Percentiles rank a stretch among this genome's conserved stretches.
These are phyloP conservation scores for Lethrus apterus DNA, from an alignment of 1,140 invertebrate genomes.

Conservation along the genomic window DNA sequence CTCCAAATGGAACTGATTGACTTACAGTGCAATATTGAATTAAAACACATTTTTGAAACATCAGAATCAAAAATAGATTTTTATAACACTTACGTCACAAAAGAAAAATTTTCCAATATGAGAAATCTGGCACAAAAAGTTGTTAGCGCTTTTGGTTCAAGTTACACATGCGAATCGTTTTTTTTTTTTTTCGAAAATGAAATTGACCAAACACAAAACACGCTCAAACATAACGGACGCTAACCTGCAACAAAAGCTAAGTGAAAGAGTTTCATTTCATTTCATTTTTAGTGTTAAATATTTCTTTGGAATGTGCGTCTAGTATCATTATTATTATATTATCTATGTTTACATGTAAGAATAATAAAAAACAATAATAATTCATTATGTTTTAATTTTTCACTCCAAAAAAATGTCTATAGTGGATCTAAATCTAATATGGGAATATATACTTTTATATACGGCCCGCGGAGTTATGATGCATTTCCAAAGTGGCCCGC, in stretches of 20 bases:
- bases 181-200: constrained; percentile 14
- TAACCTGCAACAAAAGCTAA: constrained; percentile 5
- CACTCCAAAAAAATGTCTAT: too few relatives aligned
- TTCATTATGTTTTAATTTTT: too few relatives aligned
- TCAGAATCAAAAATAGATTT: constrained; percentile 16
- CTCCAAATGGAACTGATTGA: constrained; percentile 14
- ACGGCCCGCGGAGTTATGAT: too few relatives aligned
- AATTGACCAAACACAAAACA: constrained; percentile 12
- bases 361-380: constrained; percentile 5
- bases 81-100: constrained; percentile 14
- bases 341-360: too few relatives aligned
- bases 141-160: constrained; percentile 12
- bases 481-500: too few relatives aligned
- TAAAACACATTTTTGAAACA: constrained; percentile 10
- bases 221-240: constrained; percentile 10
- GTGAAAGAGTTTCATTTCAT: constrained; percentile 9
- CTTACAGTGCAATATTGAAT: constrained; percentile 16
- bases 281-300: constrained; percentile 10
- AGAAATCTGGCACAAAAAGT: constrained; percentile 13
- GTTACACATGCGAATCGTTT: constrained; percentile 10
- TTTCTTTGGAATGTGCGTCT: constrained; percentile 4
- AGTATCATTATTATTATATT: constrained; percentile 8
- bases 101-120: constrained; percentile 13
- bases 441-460: not conserved
- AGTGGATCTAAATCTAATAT: too few relatives aligned